Evolutionary conservation across 2,888 invertebrate genomes (phyloP), one percentile per base, ranked within the genome.

Genomic region (Drosophila trichaetosa): DNA sequence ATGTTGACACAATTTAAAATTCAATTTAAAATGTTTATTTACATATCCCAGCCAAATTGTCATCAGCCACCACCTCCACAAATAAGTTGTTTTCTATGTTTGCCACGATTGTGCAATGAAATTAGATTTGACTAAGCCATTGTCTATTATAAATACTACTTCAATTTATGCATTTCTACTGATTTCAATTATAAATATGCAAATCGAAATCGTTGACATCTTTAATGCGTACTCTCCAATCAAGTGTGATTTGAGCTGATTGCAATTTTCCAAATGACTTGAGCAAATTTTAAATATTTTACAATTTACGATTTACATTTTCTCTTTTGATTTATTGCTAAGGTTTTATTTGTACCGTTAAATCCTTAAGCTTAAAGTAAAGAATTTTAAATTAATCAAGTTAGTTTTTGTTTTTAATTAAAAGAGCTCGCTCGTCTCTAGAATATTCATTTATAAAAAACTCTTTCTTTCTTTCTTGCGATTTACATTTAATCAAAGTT

Each of bases 1-100:
- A 62, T 73, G 78, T 87, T 75, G 80, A 82, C 82, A 80, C 79
- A 85, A 82, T 87, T 87, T 76, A 66, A 87, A 87, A 87, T 85
- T 69, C 76, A 79, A 85, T 85, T 85, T 81, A 59, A 72, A 85
- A 73, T 82, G 75, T 85, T 79, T 85, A 80, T 87, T 84, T 76
- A 78, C 80, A 87, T 68, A 71, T 77, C 57, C 51, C 48, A 56
- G 56, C 33, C 66, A 59, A 69, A 74, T 67, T 65, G 67, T 48
- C 51, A 38, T 34, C 53, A 54, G 53, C 16, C 24, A 16, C 8
- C 31, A 16, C 8, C 52, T 33, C 46, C 49, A 53, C 36, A 46
- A 52, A 48, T 21, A 27, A 11, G n/a, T 56, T 48, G 57, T 51
- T 63, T 40, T 62, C 59, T 18, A 40, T 21, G 49, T 42, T 63